Evolutionary conservation across 2,113 vertebrate genomes (phyloP).

Genomic region (Eurypyga helias): DNA sequence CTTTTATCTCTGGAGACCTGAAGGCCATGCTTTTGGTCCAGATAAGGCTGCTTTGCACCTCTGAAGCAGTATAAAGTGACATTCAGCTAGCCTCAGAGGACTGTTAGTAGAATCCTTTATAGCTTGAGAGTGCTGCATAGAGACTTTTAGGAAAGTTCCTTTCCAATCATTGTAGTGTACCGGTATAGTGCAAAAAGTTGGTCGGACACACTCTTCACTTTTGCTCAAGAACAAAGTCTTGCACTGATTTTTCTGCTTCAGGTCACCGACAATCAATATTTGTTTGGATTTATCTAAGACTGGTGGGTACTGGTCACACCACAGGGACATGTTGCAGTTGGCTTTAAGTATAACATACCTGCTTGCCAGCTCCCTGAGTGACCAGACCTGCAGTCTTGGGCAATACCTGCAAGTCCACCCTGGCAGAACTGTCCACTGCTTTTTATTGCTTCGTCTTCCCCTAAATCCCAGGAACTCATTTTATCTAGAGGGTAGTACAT

Average conservation of each 20-base stretch:
- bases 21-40: neutral
- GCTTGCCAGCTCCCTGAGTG: neutral
- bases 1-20: conserved; percentile 30
- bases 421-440: neutral
- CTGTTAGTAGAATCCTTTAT: neutral
- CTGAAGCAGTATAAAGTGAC: neutral
- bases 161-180: neutral
- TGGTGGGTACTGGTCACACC: rapidly evolving
- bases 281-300: neutral
- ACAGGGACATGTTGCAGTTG: neutral
- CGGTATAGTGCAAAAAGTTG: rapidly evolving
- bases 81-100: neutral
- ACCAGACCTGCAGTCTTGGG: neutral
- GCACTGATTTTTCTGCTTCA: neutral
- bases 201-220: neutral
- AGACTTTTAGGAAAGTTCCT: neutral
- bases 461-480: neutral
- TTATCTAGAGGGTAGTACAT: neutral
- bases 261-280: neutral
- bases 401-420: neutral
- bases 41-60: conserved; percentile 23
- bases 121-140: neutral
- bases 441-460: neutral
- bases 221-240: neutral
- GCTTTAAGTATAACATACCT: rapidly evolving